phyloP scores from a whole-genome alignment of 2,888 invertebrate genomes.

The Tricholauxania praeusta region DNA sequence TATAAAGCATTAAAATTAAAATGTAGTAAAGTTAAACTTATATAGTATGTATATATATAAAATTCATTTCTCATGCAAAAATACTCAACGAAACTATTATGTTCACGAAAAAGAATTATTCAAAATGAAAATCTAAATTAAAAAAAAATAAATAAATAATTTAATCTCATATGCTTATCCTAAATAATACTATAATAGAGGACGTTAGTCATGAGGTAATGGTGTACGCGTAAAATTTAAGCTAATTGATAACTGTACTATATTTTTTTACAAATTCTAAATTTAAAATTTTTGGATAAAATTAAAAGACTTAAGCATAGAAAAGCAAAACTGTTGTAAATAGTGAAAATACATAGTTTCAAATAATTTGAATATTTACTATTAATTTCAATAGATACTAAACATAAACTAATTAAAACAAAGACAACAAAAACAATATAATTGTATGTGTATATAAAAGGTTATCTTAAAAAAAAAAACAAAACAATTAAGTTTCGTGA shows the following conservation, averaged over 20 bases:
- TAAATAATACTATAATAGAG: too few relatives aligned
- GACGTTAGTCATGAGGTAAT: too few relatives aligned
- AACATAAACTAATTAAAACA: slow-evolving; percentile 25
- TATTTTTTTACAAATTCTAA: slow-evolving; percentile 28
- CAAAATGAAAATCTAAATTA: not conserved
- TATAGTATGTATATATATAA: slow-evolving; percentile 25
- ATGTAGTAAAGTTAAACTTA: not conserved
- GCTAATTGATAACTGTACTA: not conserved
- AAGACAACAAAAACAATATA: not conserved
- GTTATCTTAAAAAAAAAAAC: too few relatives aligned
- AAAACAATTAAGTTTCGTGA: too few relatives aligned
- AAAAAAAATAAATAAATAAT: not conserved
- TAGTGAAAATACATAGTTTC: not conserved
- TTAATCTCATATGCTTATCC: too few relatives aligned
- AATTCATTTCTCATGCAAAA: not conserved
- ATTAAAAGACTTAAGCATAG: not conserved
- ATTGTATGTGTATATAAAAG: too few relatives aligned
- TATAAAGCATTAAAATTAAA: slow-evolving; percentile 12
- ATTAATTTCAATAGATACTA: slow-evolving; percentile 8
- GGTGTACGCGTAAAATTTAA: too few relatives aligned
- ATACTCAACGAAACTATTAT: too few relatives aligned
- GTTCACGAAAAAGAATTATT: too few relatives aligned
- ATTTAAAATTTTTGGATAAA: slow-evolving; percentile 5
- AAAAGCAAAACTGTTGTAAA: not conserved
- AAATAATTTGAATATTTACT: too few relatives aligned